A percentile compares a stretch with the other conserved stretches of the same genome.
Evolutionary conservation across 2,113 vertebrate species (phyloP).

Genomic region (Odocoileus virginianus): DNA sequence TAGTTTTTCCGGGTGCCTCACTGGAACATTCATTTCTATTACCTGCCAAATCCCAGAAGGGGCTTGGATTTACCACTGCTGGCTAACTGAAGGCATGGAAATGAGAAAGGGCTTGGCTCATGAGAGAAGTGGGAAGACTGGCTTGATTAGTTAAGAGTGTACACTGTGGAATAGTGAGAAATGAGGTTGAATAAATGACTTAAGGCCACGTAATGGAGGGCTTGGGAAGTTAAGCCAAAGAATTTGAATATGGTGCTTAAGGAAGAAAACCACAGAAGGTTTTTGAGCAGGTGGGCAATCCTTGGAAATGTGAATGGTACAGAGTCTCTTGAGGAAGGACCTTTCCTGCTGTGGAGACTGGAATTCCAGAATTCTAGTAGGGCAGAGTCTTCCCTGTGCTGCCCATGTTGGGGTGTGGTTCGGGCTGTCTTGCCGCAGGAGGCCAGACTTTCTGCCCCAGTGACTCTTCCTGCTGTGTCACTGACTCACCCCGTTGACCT

Average conservation of each 20-base stretch:
- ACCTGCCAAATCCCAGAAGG: conserved; percentile 5
- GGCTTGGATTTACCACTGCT: neutral
- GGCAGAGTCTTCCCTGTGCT: conserved; percentile 30
- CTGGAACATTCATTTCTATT: conserved; percentile 11
- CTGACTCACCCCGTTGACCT: conserved; percentile 53
- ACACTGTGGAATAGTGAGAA: neutral
- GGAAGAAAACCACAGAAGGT: neutral
- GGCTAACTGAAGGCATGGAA: neutral
- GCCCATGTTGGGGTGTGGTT: conserved; percentile 46
- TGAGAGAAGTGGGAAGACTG: conserved; percentile 37
- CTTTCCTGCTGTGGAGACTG: neutral
- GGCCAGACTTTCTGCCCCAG: conserved; percentile 64
- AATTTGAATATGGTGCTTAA: conserved; percentile 35
- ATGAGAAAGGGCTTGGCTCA: neutral
- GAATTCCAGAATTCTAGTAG: conserved; percentile 16
- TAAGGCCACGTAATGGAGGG: neutral
- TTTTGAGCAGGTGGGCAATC: neutral
- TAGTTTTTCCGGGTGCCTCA: neutral
- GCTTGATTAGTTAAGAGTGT: conserved; percentile 22
- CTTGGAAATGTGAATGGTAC: neutral
- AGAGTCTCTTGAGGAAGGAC: neutral
- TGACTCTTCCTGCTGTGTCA: conserved; percentile 64
- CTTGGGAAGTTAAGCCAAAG: conserved; percentile 25
- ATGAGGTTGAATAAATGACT: conserved; percentile 48
- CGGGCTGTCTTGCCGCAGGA: conserved; percentile 35